These are phyloP conservation scores for Eulemur rufifrons DNA, from an alignment of 2,113 vertebrate genomes.

Conservation along the genomic window DNA sequence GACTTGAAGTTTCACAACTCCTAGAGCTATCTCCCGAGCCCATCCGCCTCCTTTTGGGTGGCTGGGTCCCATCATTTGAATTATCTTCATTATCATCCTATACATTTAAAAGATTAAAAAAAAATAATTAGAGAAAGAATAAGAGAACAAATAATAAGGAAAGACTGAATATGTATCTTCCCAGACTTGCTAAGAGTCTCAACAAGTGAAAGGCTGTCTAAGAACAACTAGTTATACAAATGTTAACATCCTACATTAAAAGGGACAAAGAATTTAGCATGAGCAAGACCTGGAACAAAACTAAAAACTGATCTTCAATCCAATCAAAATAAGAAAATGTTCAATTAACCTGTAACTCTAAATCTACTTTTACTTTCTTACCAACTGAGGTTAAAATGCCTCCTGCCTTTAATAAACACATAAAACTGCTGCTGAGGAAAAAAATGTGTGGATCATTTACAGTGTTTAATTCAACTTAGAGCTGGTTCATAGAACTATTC, in stretches of 20 bases:
- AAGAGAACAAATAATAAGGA: neutral
- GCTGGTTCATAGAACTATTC: neutral
- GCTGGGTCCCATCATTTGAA: slow-evolving; percentile 96
- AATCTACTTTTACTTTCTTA: slow-evolving; percentile 7
- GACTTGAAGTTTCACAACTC: slow-evolving; percentile 95
- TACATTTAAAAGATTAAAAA: neutral
- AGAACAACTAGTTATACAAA: neutral
- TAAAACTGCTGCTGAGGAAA: neutral
- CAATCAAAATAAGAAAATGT: neutral
- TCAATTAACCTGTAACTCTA: neutral
- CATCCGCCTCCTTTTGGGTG: slow-evolving; percentile 94
- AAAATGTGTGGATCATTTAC: no score
- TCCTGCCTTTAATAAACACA: neutral
- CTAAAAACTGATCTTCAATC: neutral
- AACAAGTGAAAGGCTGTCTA: neutral
- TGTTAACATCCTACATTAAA: neutral
- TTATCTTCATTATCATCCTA: slow-evolving; percentile 93
- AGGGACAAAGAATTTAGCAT: neutral
- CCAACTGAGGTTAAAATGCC: neutral
- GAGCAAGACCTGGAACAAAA: neutral
- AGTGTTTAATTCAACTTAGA: neutral
- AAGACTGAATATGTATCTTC: neutral
- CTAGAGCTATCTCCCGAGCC: slow-evolving; percentile 97
- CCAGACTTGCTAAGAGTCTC: neutral
- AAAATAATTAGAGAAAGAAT: neutral